These are phyloP conservation scores for Leucophenga montana DNA, from an alignment of 2,888 invertebrate species.

Conservation along the genomic window DNA sequence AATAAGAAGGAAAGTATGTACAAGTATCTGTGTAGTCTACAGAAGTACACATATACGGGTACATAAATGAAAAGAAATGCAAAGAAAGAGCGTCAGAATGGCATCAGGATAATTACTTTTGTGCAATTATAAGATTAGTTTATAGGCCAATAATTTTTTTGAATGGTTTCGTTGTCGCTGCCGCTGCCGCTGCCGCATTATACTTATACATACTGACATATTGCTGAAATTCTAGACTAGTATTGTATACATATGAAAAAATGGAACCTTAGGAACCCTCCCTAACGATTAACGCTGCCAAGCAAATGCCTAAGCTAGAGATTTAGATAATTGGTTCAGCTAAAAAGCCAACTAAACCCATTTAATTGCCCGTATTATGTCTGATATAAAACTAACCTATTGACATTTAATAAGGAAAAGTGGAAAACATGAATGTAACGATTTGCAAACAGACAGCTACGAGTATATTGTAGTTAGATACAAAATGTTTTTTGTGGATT, in stretches of 20 bases:
- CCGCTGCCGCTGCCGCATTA: no score
- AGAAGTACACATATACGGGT: no score
- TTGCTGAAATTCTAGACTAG: neutral
- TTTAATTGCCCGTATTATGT: neutral
- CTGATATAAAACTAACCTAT: no score
- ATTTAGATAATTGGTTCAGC: slow-evolving; percentile 27
- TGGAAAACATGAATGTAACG: no score
- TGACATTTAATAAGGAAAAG: no score
- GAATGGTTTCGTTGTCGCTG: slow-evolving; percentile 40
- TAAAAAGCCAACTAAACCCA: slow-evolving; percentile 24
- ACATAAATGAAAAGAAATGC: no score
- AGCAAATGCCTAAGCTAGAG: slow-evolving; percentile 1
- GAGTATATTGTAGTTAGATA: no score
- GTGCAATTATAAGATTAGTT: slow-evolving; percentile 68
- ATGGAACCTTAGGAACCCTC: neutral
- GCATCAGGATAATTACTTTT: slow-evolving; percentile 58
- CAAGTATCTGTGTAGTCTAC: neutral
- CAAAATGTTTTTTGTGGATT: no score
- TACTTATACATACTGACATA: no score
- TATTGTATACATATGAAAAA: no score
- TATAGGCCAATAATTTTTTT: slow-evolving; percentile 66
- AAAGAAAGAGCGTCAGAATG: slow-evolving; percentile 4
- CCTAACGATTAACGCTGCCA: neutral
- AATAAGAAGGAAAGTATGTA: no score
- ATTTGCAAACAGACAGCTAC: no score